phyloP scores from a whole-genome alignment of 2,797 vertebrate genomes.

The Rousettus madagascariensis region DNA sequence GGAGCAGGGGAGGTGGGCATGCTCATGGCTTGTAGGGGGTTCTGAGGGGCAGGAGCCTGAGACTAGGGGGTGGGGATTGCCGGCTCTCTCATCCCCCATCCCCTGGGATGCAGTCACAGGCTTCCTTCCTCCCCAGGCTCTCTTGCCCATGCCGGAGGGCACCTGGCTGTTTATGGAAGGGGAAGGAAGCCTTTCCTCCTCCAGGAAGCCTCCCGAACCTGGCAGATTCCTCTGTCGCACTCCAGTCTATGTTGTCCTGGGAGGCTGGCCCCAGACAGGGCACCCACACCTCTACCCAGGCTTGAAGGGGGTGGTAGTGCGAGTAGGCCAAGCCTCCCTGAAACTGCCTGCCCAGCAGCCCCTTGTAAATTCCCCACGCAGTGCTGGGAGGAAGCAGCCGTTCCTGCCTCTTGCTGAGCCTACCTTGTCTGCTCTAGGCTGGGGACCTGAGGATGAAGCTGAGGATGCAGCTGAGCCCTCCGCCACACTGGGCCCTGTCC shows the following conservation, averaged over 20 bases:
- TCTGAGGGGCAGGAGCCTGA: neutral
- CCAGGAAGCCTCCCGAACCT: neutral
- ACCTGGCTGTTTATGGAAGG: constrained; percentile 48
- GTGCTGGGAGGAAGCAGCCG: neutral
- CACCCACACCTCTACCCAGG: neutral
- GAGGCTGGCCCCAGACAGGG: neutral
- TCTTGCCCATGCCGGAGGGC: neutral
- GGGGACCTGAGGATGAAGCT: constrained; percentile 49
- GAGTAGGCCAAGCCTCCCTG: neutral
- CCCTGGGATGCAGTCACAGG: neutral
- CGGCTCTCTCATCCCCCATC: neutral
- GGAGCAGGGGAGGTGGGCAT: neutral
- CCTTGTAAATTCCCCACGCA: neutral
- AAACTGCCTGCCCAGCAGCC: neutral
- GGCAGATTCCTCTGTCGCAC: neutral
- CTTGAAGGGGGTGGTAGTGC: too few species aligned
- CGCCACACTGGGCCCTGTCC: constrained; percentile 49
- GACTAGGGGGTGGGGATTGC: neutral
- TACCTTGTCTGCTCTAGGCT: constrained; percentile 23
- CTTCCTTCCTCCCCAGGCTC: constrained; percentile 42
- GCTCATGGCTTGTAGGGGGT: neutral
- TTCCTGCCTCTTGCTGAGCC: neutral
- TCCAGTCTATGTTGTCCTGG: neutral
- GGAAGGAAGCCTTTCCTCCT: constrained; percentile 55
- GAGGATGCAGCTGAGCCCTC: constrained; percentile 40